Evolutionary conservation across 2,888 invertebrate species (phyloP).

Genomic region (Phalangium opilio): DNA sequence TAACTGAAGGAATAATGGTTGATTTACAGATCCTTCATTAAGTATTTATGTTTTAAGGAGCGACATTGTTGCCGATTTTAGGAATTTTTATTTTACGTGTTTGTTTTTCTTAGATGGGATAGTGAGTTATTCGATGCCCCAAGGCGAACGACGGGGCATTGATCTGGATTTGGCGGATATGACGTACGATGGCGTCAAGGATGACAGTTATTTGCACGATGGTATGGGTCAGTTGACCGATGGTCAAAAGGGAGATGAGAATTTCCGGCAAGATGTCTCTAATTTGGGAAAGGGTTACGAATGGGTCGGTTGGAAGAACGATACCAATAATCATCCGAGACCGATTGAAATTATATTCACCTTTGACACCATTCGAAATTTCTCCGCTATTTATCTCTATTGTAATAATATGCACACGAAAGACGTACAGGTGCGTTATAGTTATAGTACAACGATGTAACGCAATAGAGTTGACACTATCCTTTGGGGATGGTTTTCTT

Average conservation of each 20-base stretch:
- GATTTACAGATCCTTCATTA: too few relatives aligned
- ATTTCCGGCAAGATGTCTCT: conserved; percentile 39
- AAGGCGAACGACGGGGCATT: conserved; percentile 63
- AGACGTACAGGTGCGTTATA: conserved; percentile 46
- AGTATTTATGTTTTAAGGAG: too few relatives aligned
- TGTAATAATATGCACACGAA: conserved; percentile 72
- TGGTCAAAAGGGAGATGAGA: conserved; percentile 59
- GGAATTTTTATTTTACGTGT: too few relatives aligned
- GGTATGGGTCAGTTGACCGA: conserved; percentile 75
- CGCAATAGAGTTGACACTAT: too few relatives aligned
- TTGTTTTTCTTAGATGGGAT: conserved; percentile 49
- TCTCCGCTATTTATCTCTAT: conserved; percentile 61
- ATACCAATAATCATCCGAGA: conserved; percentile 39
- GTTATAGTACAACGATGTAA: too few relatives aligned
- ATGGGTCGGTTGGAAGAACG: conserved; percentile 84
- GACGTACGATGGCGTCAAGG: conserved; percentile 71
- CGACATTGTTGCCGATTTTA: too few relatives aligned
- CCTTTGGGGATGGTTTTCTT: too few relatives aligned
- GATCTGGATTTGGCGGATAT: conserved; percentile 67
- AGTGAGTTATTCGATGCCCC: conserved; percentile 70
- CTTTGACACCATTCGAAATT: conserved; percentile 74
- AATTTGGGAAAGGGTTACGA: conserved; percentile 42
- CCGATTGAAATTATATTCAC: conserved; percentile 64
- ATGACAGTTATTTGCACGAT: conserved; percentile 51
- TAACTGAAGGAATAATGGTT: too few relatives aligned